These are phyloP conservation scores for Tupiocoris notatus DNA, from an alignment of 2,888 invertebrate genomes.

Conservation along the genomic window DNA sequence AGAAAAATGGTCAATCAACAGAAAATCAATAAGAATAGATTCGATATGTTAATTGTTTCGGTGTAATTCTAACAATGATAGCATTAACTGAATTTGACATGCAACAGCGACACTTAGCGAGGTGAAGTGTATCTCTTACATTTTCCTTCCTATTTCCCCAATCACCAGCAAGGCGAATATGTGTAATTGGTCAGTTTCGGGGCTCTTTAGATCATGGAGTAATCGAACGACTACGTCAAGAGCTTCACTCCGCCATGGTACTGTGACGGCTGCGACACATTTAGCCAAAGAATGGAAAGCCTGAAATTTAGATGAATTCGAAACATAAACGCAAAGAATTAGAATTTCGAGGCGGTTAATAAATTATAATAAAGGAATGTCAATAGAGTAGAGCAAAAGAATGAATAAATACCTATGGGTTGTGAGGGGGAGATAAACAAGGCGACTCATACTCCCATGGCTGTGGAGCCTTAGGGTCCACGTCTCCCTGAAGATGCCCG, in stretches of 20 bases:
- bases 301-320: constrained; percentile 52
- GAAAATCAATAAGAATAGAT: background rate
- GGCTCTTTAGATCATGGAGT: constrained; percentile 53
- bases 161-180: constrained; percentile 92
- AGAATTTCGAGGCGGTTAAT: background rate
- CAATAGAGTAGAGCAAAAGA: no score
- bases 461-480: no score
- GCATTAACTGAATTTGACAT: no score
- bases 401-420: no score
- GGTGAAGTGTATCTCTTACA: no score
- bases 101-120: no score
- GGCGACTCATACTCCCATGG: no score
- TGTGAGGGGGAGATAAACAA: no score
- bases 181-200: constrained; percentile 73
- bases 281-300: constrained; percentile 96
- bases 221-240: constrained; percentile 65
- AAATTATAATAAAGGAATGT: no score
- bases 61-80: no score
- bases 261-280: constrained; percentile 90
- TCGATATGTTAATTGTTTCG: background rate
- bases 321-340: background rate
- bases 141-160: constrained; percentile 94
- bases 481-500: no score
- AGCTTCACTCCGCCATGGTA: constrained; percentile 72
- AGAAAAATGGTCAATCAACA: no score